Evolutionary conservation across 64 coral and sea anemone species (phyloP).

Genomic region (Montipora capricornis): DNA sequence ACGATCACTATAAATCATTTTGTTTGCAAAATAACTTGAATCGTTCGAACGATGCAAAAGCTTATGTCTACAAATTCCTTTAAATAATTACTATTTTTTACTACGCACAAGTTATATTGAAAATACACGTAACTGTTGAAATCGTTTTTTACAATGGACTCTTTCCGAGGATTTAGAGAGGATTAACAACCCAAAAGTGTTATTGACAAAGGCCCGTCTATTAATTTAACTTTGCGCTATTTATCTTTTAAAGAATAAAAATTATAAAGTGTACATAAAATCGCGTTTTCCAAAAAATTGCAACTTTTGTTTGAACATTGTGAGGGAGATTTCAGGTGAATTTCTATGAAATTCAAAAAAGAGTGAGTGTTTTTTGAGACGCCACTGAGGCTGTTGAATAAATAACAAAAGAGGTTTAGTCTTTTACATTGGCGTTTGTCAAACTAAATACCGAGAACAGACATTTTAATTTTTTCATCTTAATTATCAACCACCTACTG

Average conservation of each 20-base stretch:
- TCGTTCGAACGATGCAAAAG: neutral
- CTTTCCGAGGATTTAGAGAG: neutral
- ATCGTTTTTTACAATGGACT: neutral
- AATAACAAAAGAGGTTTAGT: constrained; percentile 6
- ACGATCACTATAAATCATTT: neutral
- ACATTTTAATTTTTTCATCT: too few species aligned
- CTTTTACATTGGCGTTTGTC: too few species aligned
- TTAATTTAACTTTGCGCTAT: neutral
- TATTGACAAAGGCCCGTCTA: neutral
- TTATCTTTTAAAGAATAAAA: neutral
- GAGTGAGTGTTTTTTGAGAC: neutral
- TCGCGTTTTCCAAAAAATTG: neutral
- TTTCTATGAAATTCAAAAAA: neutral
- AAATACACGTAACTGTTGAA: neutral
- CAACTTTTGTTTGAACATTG: neutral
- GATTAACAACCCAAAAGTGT: neutral
- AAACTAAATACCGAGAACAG: too few species aligned
- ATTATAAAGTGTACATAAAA: neutral
- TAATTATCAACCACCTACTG: too few species aligned
- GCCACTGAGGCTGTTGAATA: neutral
- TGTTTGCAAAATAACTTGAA: neutral
- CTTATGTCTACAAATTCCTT: too few species aligned
- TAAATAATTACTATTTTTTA: neutral
- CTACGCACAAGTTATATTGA: neutral
- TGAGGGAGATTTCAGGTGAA: neutral